Evolutionary conservation across 2,888 invertebrate species (phyloP).

Genomic region (Orthosia gracilis): DNA sequence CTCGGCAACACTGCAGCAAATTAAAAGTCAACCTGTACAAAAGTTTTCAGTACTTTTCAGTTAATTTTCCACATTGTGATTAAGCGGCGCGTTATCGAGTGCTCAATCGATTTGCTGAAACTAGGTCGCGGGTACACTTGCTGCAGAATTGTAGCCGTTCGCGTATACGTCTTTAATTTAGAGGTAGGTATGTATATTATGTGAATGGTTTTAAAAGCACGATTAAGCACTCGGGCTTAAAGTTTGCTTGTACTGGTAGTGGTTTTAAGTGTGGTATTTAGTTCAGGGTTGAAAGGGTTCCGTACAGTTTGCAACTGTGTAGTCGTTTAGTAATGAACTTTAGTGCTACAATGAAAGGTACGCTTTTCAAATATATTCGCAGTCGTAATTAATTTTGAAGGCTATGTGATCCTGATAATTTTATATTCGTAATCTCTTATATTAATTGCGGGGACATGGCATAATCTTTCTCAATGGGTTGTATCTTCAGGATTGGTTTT

Average conservation of each 20-base stretch:
- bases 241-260: conserved; percentile 11
- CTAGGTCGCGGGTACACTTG: conserved; percentile 68
- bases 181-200: conserved; percentile 13
- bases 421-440: neutral
- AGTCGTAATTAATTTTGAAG: too few relatives aligned
- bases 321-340: neutral
- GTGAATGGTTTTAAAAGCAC: conserved; percentile 47
- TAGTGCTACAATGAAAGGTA: neutral
- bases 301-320: neutral
- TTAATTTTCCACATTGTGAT: conserved; percentile 75
- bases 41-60: conserved; percentile 22
- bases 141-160: conserved; percentile 45
- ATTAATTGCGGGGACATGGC: too few relatives aligned
- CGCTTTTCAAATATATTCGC: neutral
- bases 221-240: conserved; percentile 39
- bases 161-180: conserved; percentile 45
- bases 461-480: neutral
- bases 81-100: conserved; percentile 74
- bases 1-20: neutral
- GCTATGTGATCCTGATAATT: neutral
- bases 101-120: conserved; percentile 75
- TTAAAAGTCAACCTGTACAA: neutral
- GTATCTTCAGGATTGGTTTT: neutral
- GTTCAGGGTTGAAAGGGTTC: conserved; percentile 32
- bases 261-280: conserved; percentile 29